phyloP scores from a whole-genome alignment of 2,797 vertebrate species.

The Tragelaphus oryx region DNA sequence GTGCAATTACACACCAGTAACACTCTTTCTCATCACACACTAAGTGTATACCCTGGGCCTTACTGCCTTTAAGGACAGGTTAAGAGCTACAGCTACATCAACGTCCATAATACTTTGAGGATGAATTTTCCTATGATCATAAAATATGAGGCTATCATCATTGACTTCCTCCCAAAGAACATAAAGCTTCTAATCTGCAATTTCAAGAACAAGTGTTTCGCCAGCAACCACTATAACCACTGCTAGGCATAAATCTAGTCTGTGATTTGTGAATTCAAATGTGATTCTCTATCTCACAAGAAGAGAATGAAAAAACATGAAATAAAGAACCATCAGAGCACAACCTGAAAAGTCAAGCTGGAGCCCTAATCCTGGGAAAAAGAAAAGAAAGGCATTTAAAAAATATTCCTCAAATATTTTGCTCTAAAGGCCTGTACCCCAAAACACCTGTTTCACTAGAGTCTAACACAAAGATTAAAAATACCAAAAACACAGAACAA shows the following conservation, averaged over 20 bases:
- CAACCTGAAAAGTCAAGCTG: neutral
- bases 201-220: neutral
- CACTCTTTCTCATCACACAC: neutral
- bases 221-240: neutral
- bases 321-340: neutral
- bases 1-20: neutral
- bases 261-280: neutral
- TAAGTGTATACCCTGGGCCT: neutral
- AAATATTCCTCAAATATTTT: neutral
- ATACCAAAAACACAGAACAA: no score
- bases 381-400: neutral
- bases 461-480: no score
- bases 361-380: neutral
- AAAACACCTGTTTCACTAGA: no score
- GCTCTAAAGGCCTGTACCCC: no score
- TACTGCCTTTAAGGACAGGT: neutral
- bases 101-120: neutral
- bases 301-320: neutral
- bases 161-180: neutral
- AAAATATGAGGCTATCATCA: neutral
- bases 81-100: neutral
- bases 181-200: neutral
- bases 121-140: neutral
- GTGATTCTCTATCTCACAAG: neutral
- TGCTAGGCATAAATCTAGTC: neutral